Conservation (phyloP, 2,797 vertebrate species). For the Picus viridis region DNA sequence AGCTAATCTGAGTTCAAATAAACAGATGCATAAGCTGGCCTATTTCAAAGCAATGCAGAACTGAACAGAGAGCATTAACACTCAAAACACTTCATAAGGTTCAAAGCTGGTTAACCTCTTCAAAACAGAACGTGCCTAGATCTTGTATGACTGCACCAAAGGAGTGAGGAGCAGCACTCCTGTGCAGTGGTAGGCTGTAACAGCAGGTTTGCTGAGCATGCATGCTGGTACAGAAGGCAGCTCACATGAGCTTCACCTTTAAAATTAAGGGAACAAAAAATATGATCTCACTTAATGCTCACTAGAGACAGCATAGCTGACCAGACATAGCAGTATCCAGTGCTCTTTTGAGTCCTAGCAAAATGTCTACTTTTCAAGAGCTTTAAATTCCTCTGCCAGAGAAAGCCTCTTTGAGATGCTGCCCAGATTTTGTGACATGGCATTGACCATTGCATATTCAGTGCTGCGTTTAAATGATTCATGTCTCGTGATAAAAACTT, state of each 20-base stretch:
- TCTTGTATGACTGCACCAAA: not conserved
- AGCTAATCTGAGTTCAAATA: slow-evolving; percentile 64
- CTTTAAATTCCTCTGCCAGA: not conserved
- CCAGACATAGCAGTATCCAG: not conserved
- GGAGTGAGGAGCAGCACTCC: not conserved
- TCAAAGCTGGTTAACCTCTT: slow-evolving; percentile 41
- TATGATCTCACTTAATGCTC: not conserved
- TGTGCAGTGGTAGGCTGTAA: not conserved
- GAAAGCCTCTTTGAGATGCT: not conserved
- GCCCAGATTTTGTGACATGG: not conserved
- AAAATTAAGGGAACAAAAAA: not conserved
- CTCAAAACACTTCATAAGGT: slow-evolving; percentile 8
- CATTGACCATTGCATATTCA: not conserved
- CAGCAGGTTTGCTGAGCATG: not conserved
- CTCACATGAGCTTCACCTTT: not conserved
- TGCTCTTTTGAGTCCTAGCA: not conserved
- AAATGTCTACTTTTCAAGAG: not conserved
- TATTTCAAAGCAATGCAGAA: slow-evolving; percentile 39
- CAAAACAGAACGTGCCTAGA: not conserved
- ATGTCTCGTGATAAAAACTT: not conserved
- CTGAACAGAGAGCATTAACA: slow-evolving; percentile 40
- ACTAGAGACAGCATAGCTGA: not conserved
- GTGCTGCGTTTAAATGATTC: not conserved
- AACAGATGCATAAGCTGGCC: slow-evolving; percentile 52
- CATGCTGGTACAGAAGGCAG: not conserved